Percentiles rank a stretch among this genome's conserved stretches.
phyloP scores from a whole-genome alignment of 2,113 vertebrate species.

The Ochotona curzoniae region DNA sequence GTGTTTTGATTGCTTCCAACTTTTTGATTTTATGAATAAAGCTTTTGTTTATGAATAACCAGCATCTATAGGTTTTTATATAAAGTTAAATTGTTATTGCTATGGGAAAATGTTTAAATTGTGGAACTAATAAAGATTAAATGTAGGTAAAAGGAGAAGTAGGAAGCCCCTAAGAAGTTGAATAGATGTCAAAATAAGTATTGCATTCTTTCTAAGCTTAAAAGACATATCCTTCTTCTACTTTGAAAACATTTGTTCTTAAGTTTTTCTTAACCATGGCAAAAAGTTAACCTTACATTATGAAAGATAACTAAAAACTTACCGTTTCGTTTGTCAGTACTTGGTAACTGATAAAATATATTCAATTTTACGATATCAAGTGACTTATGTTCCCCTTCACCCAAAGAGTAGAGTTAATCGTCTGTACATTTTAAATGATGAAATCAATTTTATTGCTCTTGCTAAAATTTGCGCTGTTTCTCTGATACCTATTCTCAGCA shows the following conservation, averaged over 20 bases:
- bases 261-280: not conserved
- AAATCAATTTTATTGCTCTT: not conserved
- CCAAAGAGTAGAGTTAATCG: not conserved
- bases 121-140: not conserved
- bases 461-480: not conserved
- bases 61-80: not conserved
- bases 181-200: not conserved
- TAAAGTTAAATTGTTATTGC: not conserved
- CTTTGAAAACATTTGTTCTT: not conserved
- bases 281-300: not conserved
- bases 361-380: not conserved
- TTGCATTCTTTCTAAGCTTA: not conserved
- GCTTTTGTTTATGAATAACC: not conserved
- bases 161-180: not conserved
- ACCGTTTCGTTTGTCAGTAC: not conserved
- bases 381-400: not conserved
- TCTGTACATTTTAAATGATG: not conserved
- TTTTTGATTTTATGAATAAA: not conserved
- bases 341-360: not conserved
- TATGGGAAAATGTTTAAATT: constrained; percentile 13
- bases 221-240: not conserved
- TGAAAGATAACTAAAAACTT: not conserved
- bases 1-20: not conserved
- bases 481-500: not conserved
- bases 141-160: not conserved